phyloP scores from a whole-genome alignment of 2,888 invertebrate genomes.

The Trichogramma dendrolimi region DNA sequence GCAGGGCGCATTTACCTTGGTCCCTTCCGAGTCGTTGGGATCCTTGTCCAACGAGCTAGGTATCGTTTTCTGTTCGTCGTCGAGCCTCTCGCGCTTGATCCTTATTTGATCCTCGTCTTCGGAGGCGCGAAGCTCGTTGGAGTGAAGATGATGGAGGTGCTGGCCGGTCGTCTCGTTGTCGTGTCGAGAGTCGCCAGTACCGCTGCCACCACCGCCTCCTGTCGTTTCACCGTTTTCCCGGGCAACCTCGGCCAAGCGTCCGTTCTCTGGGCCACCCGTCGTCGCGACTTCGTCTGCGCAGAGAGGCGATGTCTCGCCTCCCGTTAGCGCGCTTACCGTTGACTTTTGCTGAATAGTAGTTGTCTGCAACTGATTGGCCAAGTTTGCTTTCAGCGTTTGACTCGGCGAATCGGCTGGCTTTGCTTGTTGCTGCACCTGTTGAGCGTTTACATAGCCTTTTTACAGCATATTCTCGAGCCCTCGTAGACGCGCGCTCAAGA shows the following conservation, averaged over 20 bases:
- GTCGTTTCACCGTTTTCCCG: neutral
- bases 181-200: slow-evolving; percentile 26
- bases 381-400: slow-evolving; percentile 47
- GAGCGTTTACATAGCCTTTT: too few relatives aligned
- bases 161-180: slow-evolving; percentile 31
- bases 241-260: slow-evolving; percentile 30
- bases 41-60: slow-evolving; percentile 5
- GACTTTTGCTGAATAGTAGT: slow-evolving; percentile 19
- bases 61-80: slow-evolving; percentile 12
- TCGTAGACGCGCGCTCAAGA: too few relatives aligned
- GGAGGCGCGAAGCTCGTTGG: slow-evolving; percentile 35
- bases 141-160: slow-evolving; percentile 26
- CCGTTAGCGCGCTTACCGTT: slow-evolving; percentile 12
- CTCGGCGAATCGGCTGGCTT: slow-evolving; percentile 40
- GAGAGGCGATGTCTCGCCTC: slow-evolving; percentile 15
- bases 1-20: slow-evolving; percentile 40
- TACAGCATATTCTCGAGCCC: too few relatives aligned
- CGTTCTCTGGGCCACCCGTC: slow-evolving; percentile 13
- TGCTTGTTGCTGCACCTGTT: slow-evolving; percentile 34
- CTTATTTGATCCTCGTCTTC: slow-evolving; percentile 21
- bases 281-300: slow-evolving; percentile 20
- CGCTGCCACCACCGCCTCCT: slow-evolving; percentile 17
- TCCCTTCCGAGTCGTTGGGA: slow-evolving; percentile 37
- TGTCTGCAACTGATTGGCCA: slow-evolving; percentile 21
- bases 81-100: slow-evolving; percentile 34